A percentile compares a stretch with the other conserved stretches of the same genome.
Evolutionary conservation across 2,888 invertebrate species (phyloP).

Genomic region (Lucinisca nassula): DNA sequence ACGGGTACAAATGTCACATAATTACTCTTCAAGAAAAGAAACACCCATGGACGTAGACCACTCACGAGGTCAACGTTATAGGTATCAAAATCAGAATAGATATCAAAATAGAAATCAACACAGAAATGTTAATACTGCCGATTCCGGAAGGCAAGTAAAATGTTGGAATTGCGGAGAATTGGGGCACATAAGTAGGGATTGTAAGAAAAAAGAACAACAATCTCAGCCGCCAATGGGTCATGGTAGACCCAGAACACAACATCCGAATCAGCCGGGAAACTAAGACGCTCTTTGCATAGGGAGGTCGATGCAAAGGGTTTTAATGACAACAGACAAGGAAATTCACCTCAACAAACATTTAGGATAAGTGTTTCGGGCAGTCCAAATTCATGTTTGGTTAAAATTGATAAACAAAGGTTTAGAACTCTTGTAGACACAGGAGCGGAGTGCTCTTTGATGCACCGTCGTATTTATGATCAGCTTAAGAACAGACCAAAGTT

Average conservation of each 20-base stretch:
- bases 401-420: conserved; percentile 33
- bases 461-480: background rate
- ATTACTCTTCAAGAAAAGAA: no score
- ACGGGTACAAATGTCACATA: conserved; percentile 1
- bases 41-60: no score
- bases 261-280: conserved; percentile 32
- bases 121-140: no score
- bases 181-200: no score
- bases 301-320: conserved; percentile 17
- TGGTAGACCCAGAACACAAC: no score
- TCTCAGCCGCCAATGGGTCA: no score
- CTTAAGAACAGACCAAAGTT: background rate
- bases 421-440: conserved; percentile 48
- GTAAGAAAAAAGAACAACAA: no score
- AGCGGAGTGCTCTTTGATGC: conserved; percentile 40
- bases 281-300: background rate
- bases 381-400: conserved; percentile 40
- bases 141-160: no score
- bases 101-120: no score
- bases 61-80: no score
- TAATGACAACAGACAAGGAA: background rate
- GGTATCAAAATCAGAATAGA: no score
- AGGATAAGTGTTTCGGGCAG: conserved; percentile 9
- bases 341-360: background rate
- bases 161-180: no score